Base-by-base conservation (phyloP, 2,797 vertebrate species). In the Coreius guichenoti region DNA sequence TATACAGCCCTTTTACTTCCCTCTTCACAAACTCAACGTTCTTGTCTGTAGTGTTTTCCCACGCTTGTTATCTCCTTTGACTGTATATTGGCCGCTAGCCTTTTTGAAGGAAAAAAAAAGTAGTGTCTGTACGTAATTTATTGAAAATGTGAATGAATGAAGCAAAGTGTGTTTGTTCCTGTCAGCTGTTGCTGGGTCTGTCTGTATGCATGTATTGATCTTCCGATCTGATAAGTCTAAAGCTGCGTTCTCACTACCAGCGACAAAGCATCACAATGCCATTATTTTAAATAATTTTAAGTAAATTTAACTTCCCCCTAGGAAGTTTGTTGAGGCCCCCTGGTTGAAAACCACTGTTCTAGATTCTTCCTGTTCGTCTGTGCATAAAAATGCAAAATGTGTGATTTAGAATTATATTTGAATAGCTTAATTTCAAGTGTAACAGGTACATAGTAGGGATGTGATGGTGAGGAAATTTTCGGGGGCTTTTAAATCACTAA, bases 1-100 rank as follows among this genome's bases (percentile, higher is more conserved):
- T 31, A n/a, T 29, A 29, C n/a, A 43, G 3, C 3, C 11, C 9
- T 80, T 67, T 80, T 80, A 51, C 78, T 67, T 80, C 77, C 58
- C 43, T 36, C 2, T 67, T 67, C 3, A 49, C 12, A 51, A 3
- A 8, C 29, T 33, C 45, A 80, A 14, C 16, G 26, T 0, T 68
- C 4, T 21, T 45, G 11, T 31, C 8, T 26, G 58, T 29, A 1
- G 3, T 31, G 16, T 79, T 79, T 79, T 39, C 77, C 19, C 58
- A 45, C 39, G 12, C n/a, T 54, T 75, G 3, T 16, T 56, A 36
- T 76, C 8, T 74, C 26, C 8, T 19, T 74, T 54, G 33, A 75
- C 47, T 31, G 73, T 73, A 26, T 11, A 8, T 14, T 51, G 9
- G 26, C 5, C 4, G 11, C 29, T 21, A 51, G 47, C 19, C 4